These are phyloP conservation scores for Nomada fucata DNA, from an alignment of 2,888 invertebrate genomes.

Conservation along the genomic window DNA sequence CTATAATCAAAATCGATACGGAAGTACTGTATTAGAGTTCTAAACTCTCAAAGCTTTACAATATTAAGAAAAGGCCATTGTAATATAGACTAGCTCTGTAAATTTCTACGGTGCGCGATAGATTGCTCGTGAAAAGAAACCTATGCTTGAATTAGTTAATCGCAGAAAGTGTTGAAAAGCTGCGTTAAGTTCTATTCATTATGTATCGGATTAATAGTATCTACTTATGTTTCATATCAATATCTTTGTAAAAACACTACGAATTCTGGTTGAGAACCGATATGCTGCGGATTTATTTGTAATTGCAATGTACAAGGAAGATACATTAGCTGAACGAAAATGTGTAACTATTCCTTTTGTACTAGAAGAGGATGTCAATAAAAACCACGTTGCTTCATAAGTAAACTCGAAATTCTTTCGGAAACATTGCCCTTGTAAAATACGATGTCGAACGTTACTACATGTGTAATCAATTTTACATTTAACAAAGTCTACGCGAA, in stretches of 20 bases:
- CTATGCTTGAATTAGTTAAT: conserved; percentile 21
- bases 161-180: conserved; percentile 27
- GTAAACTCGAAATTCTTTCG: background rate
- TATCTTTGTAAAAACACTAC: conserved; percentile 13
- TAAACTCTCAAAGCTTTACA: conserved; percentile 8
- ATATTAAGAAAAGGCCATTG: conserved; percentile 16
- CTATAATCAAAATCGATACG: conserved; percentile 44
- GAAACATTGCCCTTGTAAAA: background rate
- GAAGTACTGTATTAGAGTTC: conserved; percentile 6
- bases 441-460: no score
- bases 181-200: conserved; percentile 32
- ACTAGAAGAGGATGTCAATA: conserved; percentile 40
- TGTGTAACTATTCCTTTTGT: conserved; percentile 47
- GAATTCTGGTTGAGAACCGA: conserved; percentile 1
- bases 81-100: conserved; percentile 42
- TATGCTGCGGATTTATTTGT: conserved; percentile 33
- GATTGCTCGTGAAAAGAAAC: background rate
- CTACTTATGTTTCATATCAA: conserved; percentile 19
- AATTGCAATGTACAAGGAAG: conserved; percentile 13
- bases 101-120: conserved; percentile 29
- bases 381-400: conserved; percentile 40
- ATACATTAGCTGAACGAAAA: conserved; percentile 29
- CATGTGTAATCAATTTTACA: background rate
- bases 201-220: conserved; percentile 4
- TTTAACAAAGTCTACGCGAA: background rate